A percentile compares a stretch with the other conserved stretches of the same genome.
Conservation (phyloP, 2,113 vertebrate species). For the Eptatretus burgeri region DNA sequence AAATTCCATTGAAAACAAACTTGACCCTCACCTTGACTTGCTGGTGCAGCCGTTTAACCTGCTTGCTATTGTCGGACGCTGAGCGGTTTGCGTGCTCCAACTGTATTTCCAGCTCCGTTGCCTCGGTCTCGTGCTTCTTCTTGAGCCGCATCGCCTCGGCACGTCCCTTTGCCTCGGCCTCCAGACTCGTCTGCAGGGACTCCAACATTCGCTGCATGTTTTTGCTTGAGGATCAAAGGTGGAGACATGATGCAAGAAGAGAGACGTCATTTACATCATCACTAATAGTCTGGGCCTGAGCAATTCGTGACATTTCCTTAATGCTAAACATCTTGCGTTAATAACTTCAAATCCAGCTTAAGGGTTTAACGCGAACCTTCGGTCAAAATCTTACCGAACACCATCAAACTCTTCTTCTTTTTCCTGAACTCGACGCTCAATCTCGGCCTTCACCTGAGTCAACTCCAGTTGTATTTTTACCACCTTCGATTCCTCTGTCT, state of each 20-base stretch:
- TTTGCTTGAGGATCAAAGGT: conserved; percentile 16
- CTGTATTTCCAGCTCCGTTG: conserved; percentile 29
- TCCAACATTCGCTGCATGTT: conserved; percentile 23
- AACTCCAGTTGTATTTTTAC: conserved; percentile 20
- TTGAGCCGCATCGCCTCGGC: conserved; percentile 23
- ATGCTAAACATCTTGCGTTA: background rate
- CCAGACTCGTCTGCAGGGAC: conserved; percentile 30
- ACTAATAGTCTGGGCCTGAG: too few relatives aligned
- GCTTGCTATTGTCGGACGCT: conserved; percentile 20
- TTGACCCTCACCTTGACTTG: conserved; percentile 18
- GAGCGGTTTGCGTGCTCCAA: conserved; percentile 22
- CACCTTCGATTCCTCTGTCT: conserved; percentile 22
- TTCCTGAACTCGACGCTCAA: conserved; percentile 18
- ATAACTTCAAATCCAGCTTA: background rate
- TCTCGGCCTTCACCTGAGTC: conserved; percentile 22
- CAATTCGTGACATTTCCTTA: too few relatives aligned
- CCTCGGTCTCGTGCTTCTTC: conserved; percentile 26
- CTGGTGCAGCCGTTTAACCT: conserved; percentile 22
- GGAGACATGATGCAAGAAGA: background rate
- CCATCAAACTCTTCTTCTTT: conserved; percentile 27
- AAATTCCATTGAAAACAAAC: background rate
- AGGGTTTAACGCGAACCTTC: background rate
- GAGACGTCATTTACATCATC: too few relatives aligned
- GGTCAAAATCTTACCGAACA: conserved; percentile 13
- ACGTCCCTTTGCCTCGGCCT: conserved; percentile 20